A percentile compares a stretch with the other conserved stretches of the same genome.
These are phyloP conservation scores for Brachionus koreanus DNA, from an alignment of 1,140 invertebrate species.

Conservation along the genomic window DNA sequence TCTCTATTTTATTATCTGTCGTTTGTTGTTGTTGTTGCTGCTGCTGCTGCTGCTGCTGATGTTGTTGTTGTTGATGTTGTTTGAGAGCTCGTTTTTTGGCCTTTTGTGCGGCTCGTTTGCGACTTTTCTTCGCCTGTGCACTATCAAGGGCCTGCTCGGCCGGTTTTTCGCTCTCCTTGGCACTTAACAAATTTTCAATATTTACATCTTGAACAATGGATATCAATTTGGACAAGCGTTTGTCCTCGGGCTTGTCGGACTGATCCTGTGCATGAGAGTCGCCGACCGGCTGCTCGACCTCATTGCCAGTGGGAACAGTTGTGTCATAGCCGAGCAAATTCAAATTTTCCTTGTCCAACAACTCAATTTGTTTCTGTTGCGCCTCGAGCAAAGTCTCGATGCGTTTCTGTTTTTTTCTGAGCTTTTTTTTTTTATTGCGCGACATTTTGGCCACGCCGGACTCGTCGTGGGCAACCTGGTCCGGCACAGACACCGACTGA, in stretches of 20 bases:
- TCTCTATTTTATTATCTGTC: background rate
- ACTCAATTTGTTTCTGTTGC: conserved; percentile 33
- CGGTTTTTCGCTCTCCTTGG: background rate
- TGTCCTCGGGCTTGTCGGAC: background rate
- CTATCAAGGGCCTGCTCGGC: background rate
- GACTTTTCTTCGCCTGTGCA: background rate
- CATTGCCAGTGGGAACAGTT: background rate
- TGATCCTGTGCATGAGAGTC: background rate
- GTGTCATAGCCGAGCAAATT: conserved; percentile 38
- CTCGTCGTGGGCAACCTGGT: background rate
- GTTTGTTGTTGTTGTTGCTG: too few relatives aligned
- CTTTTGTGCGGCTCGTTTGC: conserved; percentile 13
- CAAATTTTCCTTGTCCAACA: conserved; percentile 33
- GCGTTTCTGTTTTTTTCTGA: conserved; percentile 32
- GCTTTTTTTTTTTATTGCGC: conserved; percentile 42
- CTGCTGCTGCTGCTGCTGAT: too few relatives aligned
- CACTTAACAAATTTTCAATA: conserved; percentile 33
- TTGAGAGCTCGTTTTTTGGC: conserved; percentile 19
- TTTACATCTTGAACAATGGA: conserved; percentile 43
- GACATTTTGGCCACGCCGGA: background rate
- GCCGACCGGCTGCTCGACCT: background rate
- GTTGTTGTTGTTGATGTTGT: background rate
- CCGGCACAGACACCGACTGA: background rate
- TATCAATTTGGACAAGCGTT: conserved; percentile 33
- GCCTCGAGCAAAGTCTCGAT: conserved; percentile 23